Evolutionary conservation across 2,888 invertebrate species (phyloP).

Genomic region (Piscicola geometra): DNA sequence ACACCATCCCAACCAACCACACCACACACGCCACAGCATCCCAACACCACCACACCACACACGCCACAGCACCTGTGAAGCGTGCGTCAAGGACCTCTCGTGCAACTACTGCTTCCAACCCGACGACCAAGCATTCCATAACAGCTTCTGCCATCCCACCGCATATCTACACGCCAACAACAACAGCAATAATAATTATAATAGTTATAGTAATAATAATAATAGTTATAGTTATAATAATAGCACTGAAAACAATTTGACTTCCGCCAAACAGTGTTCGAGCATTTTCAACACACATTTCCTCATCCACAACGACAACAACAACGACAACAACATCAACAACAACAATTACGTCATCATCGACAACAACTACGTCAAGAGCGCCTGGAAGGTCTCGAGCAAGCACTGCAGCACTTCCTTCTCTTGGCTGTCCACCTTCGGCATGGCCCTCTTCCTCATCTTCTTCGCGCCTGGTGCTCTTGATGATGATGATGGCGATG

Average conservation of each 20-base stretch:
- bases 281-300: not conserved
- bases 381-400: not conserved
- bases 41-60: no score
- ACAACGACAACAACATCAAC: not conserved
- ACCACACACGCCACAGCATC: no score
- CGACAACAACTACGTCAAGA: no score
- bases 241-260: not conserved
- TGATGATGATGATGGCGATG: no score
- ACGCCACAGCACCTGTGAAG: not conserved
- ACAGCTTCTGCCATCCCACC: slow-evolving; percentile 3
- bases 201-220: not conserved
- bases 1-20: no score
- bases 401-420: slow-evolving; percentile 53
- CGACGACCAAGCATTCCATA: not conserved
- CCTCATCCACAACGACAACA: not conserved
- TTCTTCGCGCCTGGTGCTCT: slow-evolving; percentile 58
- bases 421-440: slow-evolving; percentile 54
- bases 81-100: slow-evolving; percentile 2
- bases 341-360: not conserved
- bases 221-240: not conserved
- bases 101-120: slow-evolving; percentile 18
- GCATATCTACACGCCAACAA: no score
- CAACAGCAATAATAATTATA: no score
- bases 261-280: not conserved
- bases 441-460: slow-evolving; percentile 54